Evolutionary conservation across 2,888 invertebrate genomes (phyloP).

Genomic region (Loripinus fragilis): DNA sequence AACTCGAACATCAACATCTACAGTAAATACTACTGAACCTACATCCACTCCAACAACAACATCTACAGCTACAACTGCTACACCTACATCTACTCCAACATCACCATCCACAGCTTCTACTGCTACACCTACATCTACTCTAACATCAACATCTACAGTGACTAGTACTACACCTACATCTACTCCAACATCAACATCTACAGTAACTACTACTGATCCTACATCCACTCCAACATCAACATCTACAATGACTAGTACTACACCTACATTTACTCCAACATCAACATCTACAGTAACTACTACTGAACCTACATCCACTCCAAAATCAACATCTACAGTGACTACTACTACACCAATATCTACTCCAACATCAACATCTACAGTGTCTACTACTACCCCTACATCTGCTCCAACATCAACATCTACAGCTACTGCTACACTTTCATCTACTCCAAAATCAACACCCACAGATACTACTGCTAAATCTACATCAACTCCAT

Average conservation of each 20-base stretch:
- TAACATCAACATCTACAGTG: not conserved
- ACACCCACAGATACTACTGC: not conserved
- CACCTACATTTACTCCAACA: no score
- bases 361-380: not conserved
- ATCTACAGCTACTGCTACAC: not conserved
- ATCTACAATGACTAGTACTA: no score
- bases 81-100: not conserved
- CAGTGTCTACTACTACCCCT: conserved; percentile 17
- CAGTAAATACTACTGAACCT: no score
- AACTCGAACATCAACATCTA: no score
- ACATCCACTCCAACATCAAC: no score
- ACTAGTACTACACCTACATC: conserved; percentile 2
- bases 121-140: not conserved
- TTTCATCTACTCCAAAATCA: not conserved
- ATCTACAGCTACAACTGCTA: not conserved
- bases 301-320: no score
- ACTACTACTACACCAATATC: not conserved
- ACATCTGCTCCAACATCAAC: conserved; percentile 7
- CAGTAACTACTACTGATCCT: not conserved
- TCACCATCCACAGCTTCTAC: not conserved
- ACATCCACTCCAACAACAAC: no score
- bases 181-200: not conserved
- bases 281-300: no score
- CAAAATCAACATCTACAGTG: no score
- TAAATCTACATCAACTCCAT: not conserved